Percentiles rank a stretch among this genome's conserved stretches.
phyloP scores from a whole-genome alignment of 2,888 invertebrate species.

The Phlogophora meticulosa region DNA sequence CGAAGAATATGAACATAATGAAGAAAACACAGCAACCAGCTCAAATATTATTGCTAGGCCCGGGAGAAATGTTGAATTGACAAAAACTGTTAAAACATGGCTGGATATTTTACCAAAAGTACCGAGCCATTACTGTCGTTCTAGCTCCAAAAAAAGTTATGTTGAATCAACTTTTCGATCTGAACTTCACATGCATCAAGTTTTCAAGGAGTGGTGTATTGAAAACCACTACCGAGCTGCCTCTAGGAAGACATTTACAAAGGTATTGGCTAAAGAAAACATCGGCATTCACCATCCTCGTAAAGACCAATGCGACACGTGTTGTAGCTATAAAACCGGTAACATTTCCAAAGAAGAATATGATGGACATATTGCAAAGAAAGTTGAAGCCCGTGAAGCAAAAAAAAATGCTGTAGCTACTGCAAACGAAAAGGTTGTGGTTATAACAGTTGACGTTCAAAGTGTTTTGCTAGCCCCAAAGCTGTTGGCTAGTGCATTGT shows the following conservation, averaged over 20 bases:
- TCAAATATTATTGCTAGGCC: background rate
- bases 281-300: slow-evolving; percentile 37
- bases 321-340: slow-evolving; percentile 39
- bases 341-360: slow-evolving; percentile 41
- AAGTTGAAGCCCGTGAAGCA: slow-evolving; percentile 41
- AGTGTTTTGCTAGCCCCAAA: slow-evolving; percentile 55
- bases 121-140: slow-evolving; percentile 35
- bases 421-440: slow-evolving; percentile 32
- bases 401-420: slow-evolving; percentile 33
- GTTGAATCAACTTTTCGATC: slow-evolving; percentile 6
- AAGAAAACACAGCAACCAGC: too few relatives aligned
- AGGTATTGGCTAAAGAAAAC: slow-evolving; percentile 14
- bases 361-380: slow-evolving; percentile 41
- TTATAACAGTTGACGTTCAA: slow-evolving; percentile 49
- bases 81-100: background rate
- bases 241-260: too few relatives aligned
- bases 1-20: too few relatives aligned
- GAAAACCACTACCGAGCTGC: too few relatives aligned
- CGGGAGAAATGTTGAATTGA: background rate
- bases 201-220: too few relatives aligned
- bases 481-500: slow-evolving; percentile 41
- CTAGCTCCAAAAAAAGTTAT: slow-evolving; percentile 11
- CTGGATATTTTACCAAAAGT: slow-evolving; percentile 20
- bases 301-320: slow-evolving; percentile 43
- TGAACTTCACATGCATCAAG: too few relatives aligned